Evolutionary conservation across 2,113 vertebrate genomes (phyloP).

Genomic region (Thymallus thymallus): DNA sequence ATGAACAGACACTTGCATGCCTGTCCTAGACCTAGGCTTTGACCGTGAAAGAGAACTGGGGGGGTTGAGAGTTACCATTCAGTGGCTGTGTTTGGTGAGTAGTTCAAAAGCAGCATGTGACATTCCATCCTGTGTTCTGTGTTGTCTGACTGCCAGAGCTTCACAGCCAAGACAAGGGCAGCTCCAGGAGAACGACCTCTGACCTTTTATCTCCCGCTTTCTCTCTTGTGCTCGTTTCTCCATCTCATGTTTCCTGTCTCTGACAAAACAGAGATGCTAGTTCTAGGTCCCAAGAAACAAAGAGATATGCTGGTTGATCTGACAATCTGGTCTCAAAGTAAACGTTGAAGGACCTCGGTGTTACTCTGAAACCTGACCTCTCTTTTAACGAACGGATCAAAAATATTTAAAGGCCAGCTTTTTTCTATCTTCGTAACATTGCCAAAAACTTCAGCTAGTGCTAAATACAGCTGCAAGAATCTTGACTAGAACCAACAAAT

Average conservation of each 20-base stretch:
- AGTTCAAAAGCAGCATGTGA: conserved; percentile 8
- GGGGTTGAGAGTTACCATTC: conserved; percentile 9
- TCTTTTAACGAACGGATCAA: no score
- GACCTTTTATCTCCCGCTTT: not conserved
- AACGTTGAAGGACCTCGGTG: no score
- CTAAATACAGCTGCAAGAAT: no score
- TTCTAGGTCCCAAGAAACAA: no score
- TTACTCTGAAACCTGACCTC: no score
- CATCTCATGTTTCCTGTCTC: no score
- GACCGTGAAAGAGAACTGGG: conserved; percentile 17
- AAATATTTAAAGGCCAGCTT: no score
- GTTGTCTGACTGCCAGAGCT: conserved; percentile 6
- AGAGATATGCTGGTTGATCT: not conserved
- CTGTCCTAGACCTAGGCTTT: conserved; percentile 13
- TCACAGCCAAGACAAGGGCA: not conserved
- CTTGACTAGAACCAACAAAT: no score
- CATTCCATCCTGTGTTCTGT: conserved; percentile 18
- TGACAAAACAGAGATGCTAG: no score
- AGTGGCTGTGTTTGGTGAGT: conserved; percentile 25
- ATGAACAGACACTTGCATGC: conserved; percentile 3
- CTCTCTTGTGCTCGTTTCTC: not conserved
- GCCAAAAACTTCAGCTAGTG: no score
- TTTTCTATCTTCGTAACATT: no score
- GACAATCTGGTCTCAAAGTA: no score
- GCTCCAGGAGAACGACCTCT: not conserved